Percentiles rank a stretch among this genome's conserved stretches.
Conservation (phyloP, 1,140 invertebrate species). For the Colletes latitarsis region DNA sequence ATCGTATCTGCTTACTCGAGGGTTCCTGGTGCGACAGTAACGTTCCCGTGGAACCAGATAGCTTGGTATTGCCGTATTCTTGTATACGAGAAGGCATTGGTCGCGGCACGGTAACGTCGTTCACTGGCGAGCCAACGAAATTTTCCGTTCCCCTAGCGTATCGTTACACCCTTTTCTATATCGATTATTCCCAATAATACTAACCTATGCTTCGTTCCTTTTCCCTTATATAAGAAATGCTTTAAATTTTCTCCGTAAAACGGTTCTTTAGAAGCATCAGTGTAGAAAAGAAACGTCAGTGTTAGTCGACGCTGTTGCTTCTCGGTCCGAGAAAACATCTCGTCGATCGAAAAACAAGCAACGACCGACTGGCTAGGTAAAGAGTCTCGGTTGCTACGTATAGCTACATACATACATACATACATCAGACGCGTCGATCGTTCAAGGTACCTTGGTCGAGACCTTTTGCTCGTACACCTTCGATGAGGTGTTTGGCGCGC, state of each 20-base stretch:
- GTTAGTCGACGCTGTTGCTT: no score
- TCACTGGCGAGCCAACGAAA: neutral
- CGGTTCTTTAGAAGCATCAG: no score
- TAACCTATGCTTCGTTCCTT: no score
- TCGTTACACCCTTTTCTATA: neutral
- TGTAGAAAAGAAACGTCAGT: no score
- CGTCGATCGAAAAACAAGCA: neutral
- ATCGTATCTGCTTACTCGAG: neutral
- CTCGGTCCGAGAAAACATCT: no score
- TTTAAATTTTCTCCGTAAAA: no score
- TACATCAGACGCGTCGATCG: neutral
- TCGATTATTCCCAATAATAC: no score
- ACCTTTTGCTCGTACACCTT: slow-evolving; percentile 22
- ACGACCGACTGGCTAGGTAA: neutral
- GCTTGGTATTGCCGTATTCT: neutral
- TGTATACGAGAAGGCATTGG: neutral
- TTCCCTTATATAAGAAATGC: no score
- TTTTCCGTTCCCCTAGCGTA: neutral
- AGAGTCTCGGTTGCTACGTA: no score
- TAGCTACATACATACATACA: no score
- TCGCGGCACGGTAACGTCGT: neutral
- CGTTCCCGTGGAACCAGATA: slow-evolving; percentile 3
- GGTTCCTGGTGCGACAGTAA: neutral
- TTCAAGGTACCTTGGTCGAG: neutral
- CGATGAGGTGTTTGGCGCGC: slow-evolving; percentile 45